Percentiles rank a stretch among this genome's conserved stretches.
These are phyloP conservation scores for Formica aserva DNA, from an alignment of 2,888 invertebrate genomes.

Conservation along the genomic window DNA sequence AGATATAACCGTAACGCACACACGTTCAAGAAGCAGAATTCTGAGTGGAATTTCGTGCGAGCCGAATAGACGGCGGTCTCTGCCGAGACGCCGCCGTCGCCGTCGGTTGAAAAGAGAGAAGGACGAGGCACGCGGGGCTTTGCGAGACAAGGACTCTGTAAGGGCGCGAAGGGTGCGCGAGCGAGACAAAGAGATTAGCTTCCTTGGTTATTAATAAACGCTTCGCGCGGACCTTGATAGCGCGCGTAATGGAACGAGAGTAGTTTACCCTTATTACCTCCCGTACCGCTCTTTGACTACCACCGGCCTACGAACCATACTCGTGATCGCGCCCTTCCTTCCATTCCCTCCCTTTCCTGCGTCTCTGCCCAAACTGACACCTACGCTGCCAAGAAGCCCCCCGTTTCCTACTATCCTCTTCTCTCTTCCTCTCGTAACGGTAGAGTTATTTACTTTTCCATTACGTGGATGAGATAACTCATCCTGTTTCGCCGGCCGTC, in stretches of 20 bases:
- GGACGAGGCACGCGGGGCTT: not conserved
- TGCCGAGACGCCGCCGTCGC: slow-evolving; percentile 24
- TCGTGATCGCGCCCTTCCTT: slow-evolving; percentile 51
- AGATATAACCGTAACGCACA: slow-evolving; percentile 81
- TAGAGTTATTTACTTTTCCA: slow-evolving; percentile 66
- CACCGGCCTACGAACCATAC: slow-evolving; percentile 44
- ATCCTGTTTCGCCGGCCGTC: slow-evolving; percentile 47
- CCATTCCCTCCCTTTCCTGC: not conserved
- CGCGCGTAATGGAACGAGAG: slow-evolving; percentile 64
- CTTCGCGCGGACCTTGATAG: slow-evolving; percentile 71
- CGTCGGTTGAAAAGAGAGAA: slow-evolving; percentile 26
- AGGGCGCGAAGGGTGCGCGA: slow-evolving; percentile 27
- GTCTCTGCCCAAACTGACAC: slow-evolving; percentile 58
- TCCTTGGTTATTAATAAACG: slow-evolving; percentile 74
- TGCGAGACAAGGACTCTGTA: not conserved
- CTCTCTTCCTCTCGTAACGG: slow-evolving; percentile 8
- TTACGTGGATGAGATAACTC: slow-evolving; percentile 63
- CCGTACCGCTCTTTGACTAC: slow-evolving; percentile 47
- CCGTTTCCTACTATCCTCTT: slow-evolving; percentile 22
- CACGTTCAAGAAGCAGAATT: slow-evolving; percentile 77
- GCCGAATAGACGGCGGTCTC: slow-evolving; percentile 49
- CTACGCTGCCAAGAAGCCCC: slow-evolving; percentile 52
- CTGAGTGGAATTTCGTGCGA: slow-evolving; percentile 66
- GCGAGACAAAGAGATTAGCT: slow-evolving; percentile 56
- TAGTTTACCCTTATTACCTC: slow-evolving; percentile 70